These are phyloP conservation scores for Apodemia duryi DNA, from an alignment of 2,888 invertebrate genomes.

Conservation along the genomic window DNA sequence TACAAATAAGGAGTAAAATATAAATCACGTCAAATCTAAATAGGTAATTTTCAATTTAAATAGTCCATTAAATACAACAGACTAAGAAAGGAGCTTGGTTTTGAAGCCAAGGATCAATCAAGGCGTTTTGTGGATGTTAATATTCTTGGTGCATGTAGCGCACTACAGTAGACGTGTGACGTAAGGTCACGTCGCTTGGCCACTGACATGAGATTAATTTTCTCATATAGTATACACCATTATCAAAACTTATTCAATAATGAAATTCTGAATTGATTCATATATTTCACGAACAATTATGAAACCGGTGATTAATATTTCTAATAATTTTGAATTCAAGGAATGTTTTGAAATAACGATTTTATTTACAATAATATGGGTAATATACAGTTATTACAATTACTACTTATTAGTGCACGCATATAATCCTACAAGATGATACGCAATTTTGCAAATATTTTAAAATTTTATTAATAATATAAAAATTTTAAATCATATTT, in stretches of 20 bases:
- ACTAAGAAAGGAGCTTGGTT: constrained; percentile 76
- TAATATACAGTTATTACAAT: no score
- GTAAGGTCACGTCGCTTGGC: constrained; percentile 70
- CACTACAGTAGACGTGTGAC: constrained; percentile 66
- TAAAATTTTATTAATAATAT: no score
- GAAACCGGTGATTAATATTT: neutral
- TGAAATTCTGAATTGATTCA: neutral
- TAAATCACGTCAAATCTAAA: constrained; percentile 24
- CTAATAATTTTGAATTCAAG: no score
- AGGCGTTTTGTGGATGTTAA: constrained; percentile 72
- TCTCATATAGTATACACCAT: constrained; percentile 31
- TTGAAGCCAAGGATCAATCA: constrained; percentile 79
- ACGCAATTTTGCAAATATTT: no score
- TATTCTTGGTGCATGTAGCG: constrained; percentile 68
- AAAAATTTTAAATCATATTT: no score
- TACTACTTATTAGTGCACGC: no score
- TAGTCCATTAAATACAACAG: constrained; percentile 57
- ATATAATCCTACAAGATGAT: no score
- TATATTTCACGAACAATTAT: neutral
- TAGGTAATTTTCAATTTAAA: constrained; percentile 30
- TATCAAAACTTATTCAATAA: constrained; percentile 18
- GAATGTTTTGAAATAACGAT: no score
- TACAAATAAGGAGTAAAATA: neutral
- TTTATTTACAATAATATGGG: no score
- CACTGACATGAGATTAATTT: constrained; percentile 69